phyloP scores from a whole-genome alignment of 2,797 vertebrate genomes.

The Brachymystax lenok region DNA sequence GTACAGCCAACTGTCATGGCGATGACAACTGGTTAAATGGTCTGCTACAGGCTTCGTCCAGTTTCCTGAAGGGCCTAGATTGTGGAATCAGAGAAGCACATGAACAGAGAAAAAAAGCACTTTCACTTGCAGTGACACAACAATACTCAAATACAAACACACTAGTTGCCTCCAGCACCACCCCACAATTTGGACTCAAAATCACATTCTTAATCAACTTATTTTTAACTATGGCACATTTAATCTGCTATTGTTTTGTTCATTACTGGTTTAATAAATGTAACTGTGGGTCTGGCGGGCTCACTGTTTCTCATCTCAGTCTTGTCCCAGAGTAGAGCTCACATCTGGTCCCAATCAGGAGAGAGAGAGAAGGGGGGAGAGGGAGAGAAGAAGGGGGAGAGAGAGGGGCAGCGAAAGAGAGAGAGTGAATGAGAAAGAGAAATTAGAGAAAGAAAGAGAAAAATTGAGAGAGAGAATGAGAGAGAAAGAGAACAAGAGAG shows the following conservation, averaged over 20 bases:
- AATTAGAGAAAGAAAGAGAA: neutral
- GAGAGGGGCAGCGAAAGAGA: neutral
- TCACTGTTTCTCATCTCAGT: slow-evolving; percentile 61
- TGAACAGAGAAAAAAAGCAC: slow-evolving; percentile 54
- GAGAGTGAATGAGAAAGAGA: neutral
- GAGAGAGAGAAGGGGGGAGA: neutral
- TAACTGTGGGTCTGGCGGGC: slow-evolving; percentile 63
- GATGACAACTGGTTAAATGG: slow-evolving; percentile 66
- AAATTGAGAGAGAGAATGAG: neutral
- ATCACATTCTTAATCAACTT: slow-evolving; percentile 66
- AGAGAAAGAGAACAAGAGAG: neutral
- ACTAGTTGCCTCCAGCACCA: slow-evolving; percentile 52
- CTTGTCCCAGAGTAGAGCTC: slow-evolving; percentile 56
- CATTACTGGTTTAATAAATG: slow-evolving; percentile 69
- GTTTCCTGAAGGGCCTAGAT: slow-evolving; percentile 53
- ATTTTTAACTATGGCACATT: slow-evolving; percentile 71
- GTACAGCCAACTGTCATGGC: slow-evolving; percentile 55
- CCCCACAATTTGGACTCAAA: slow-evolving; percentile 46
- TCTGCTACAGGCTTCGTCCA: slow-evolving; percentile 45
- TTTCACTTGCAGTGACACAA: slow-evolving; percentile 26
- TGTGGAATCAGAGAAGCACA: slow-evolving; percentile 41
- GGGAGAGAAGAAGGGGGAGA: slow-evolving; percentile 2
- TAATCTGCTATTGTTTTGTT: slow-evolving; percentile 72
- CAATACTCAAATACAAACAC: slow-evolving; percentile 57
- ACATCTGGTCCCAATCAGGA: slow-evolving; percentile 70